Base-by-base conservation (phyloP, 2,797 vertebrate species). In the Leptoclinus maculatus region DNA sequence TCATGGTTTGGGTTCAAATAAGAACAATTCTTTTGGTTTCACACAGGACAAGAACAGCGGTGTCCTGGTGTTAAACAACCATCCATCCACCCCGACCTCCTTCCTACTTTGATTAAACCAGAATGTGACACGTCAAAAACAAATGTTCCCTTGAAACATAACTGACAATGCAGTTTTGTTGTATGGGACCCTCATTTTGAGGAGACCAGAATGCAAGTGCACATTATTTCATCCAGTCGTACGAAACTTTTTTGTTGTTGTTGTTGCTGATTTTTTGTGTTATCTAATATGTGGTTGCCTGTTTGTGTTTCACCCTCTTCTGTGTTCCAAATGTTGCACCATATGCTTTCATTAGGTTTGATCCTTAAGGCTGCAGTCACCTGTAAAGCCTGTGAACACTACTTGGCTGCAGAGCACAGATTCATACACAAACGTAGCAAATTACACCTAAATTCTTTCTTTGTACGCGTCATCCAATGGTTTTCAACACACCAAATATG, bases 291-390 rank as follows among this genome's bases (percentile, higher is more conserved):
- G 21, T 51, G 45, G 29, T n/a, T 74, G 59, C 29, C 60, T 70
- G 16, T 8, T 34, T 76, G 43, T 23, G 45, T 65, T 65, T 69
- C 32, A 73, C 23, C 45, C 32, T 62, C 10, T 13, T 51, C 32
- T 75, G 8, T n/a, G 54, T 56, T 27, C 39, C 45, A 73, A 8
- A 36, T 59, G 41, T 36, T 19, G 12, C 57, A 39, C 29, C 64
- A 76, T 63, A 53, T 45, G 51, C 63, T 54, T 57, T 65, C 27
- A 65, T 70, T 66, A 43, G 25, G 39, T 45, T 34, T 10, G 34
- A 21, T 25, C 41, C 47, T 41, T 70, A 53, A 54, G 21, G 66
- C 38, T 38, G 27, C 21, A n/a, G 66, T 51, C 74, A 57, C 14
- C 7, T 63, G 10, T 38, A 19, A 29, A 49, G 62, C 10, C 19